These are phyloP conservation scores for Leptoclinus maculatus DNA, from an alignment of 2,797 vertebrate genomes.

Conservation along the genomic window DNA sequence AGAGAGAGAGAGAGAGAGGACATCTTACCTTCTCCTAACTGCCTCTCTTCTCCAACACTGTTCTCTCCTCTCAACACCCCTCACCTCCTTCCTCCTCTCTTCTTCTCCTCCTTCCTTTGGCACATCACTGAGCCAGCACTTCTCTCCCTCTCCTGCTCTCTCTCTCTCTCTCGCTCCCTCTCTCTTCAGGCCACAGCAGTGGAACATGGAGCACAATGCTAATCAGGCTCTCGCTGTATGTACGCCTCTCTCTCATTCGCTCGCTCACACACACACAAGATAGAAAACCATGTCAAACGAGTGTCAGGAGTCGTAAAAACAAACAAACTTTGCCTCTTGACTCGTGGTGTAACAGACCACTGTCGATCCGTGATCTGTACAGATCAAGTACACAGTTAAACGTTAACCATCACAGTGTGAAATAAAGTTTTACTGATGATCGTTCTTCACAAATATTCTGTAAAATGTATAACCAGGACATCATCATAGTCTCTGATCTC, in stretches of 20 bases:
- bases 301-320: constrained; percentile 59
- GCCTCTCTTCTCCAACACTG: background rate
- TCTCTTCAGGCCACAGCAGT: constrained; percentile 74
- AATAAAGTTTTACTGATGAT: too few relatives aligned
- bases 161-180: constrained; percentile 8
- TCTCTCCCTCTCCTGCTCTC: background rate
- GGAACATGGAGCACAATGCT: constrained; percentile 83
- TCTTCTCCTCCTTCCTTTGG: constrained; percentile 50
- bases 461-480: too few relatives aligned
- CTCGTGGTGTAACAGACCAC: too few relatives aligned
- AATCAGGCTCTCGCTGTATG: constrained; percentile 68
- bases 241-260: constrained; percentile 12
- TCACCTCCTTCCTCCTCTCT: constrained; percentile 45
- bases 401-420: too few relatives aligned
- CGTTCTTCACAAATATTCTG: too few relatives aligned
- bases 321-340: constrained; percentile 35
- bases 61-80: constrained; percentile 41
- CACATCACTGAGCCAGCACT: constrained; percentile 75
- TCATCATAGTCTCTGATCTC: too few relatives aligned
- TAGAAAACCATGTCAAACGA: constrained; percentile 50
- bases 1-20: background rate
- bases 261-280: constrained; percentile 3
- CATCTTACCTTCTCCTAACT: background rate
- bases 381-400: too few relatives aligned
- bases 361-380: too few relatives aligned